Evolutionary conservation across 53 echinoderm and acorn worm species (phyloP).

Genomic region (Echinometra lucunter): DNA sequence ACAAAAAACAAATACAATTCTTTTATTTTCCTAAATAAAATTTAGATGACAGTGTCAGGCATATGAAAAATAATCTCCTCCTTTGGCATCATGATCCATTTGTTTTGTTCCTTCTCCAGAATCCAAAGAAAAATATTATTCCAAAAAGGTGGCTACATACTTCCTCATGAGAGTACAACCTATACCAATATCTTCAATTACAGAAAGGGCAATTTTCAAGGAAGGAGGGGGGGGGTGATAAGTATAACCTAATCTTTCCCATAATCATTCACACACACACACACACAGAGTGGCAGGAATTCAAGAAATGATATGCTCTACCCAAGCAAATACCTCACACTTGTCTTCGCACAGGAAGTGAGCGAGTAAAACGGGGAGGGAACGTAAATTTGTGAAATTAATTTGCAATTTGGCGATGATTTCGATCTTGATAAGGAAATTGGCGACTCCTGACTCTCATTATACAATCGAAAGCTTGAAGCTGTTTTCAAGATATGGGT

Average conservation of each 20-base stretch:
- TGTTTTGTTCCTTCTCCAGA: not conserved
- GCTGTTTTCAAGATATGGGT: constrained; percentile 29
- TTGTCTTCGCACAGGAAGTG: constrained; percentile 55
- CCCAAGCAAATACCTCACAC: not conserved
- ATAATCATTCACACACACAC: not conserved
- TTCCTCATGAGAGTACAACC: not conserved
- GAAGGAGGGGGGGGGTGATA: not conserved
- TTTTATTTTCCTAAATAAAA: too few relatives aligned
- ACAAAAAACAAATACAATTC: too few relatives aligned
- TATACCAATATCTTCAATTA: not conserved
- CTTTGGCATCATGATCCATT: not conserved
- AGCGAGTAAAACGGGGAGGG: constrained; percentile 64
- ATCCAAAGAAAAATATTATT: not conserved
- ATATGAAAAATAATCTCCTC: not conserved
- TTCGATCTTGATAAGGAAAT: constrained; percentile 57
- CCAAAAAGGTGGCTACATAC: not conserved
- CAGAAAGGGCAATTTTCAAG: not conserved
- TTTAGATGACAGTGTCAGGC: not conserved
- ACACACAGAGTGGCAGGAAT: not conserved
- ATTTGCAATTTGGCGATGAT: constrained; percentile 60
- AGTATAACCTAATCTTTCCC: not conserved
- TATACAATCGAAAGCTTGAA: constrained; percentile 38
- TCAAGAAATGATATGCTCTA: not conserved
- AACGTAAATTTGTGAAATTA: constrained; percentile 67
- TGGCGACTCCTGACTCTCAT: constrained; percentile 48